Percentiles rank a stretch among this genome's conserved stretches.
Evolutionary conservation across 2,797 vertebrate genomes (phyloP).

Genomic region (Pristis pectinata): DNA sequence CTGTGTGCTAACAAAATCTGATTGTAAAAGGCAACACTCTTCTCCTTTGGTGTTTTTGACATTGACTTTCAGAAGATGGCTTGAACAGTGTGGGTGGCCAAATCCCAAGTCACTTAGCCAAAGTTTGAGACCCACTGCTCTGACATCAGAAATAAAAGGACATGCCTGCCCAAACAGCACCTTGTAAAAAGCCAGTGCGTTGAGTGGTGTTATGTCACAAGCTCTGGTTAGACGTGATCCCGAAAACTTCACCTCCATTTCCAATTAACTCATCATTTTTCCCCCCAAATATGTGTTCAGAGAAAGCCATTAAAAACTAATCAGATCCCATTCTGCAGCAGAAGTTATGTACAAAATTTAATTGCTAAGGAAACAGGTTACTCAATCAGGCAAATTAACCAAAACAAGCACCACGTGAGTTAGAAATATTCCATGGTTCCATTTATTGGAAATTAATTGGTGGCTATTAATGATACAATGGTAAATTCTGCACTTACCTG

Average conservation of each 20-base stretch:
- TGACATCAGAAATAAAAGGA: not conserved
- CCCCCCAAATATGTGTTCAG: too few species aligned
- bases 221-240: not conserved
- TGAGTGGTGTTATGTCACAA: not conserved
- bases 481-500: constrained; percentile 15
- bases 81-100: not conserved
- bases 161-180: not conserved
- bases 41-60: not conserved
- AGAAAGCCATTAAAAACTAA: too few species aligned
- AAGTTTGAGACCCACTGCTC: not conserved
- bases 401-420: not conserved
- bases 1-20: not conserved
- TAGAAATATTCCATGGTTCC: not conserved
- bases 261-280: not conserved
- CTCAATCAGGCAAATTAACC: not conserved
- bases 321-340: too few species aligned
- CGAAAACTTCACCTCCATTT: not conserved
- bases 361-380: not conserved
- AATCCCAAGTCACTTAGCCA: not conserved
- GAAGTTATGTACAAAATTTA: too few species aligned
- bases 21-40: not conserved
- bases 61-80: not conserved
- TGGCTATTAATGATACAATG: not conserved
- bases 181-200: not conserved
- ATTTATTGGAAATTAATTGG: not conserved